Base-by-base conservation (phyloP, 1,140 invertebrate genomes). In the Drosophila prosaltans region DNA sequence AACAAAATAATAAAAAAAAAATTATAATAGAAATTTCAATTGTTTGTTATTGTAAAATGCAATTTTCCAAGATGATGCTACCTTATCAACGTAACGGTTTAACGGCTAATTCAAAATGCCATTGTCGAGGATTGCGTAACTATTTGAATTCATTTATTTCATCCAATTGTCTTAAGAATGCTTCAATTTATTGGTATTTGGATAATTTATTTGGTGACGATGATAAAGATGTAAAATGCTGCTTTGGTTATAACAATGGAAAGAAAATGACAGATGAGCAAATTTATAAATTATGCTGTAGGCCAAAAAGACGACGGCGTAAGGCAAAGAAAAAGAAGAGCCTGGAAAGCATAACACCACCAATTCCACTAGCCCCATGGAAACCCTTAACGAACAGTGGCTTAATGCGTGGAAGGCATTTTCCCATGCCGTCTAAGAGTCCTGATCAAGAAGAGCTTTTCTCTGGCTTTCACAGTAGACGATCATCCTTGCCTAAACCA, bases 231-330 rank as follows among this genome's bases (percentile, higher is more conserved):
- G 9, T 62, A 11, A 9, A 28, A n/a, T 28, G 26, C 5, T 62
- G 60, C n/a, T 45, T 30, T 26, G 60, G 32, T 41, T 21, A 10
- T n/a, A 36, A 2, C 4, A 26, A 60, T 0, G 30, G 8, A 8
- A 16, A 39, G 1, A 2, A 6, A 1, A 24, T 10, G 2, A 8
- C 16, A 9, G 72, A 74, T 24, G 45, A 41, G 21, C 6, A 24
- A 3, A 39, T 26, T 2, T 74, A 74, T 21, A 30, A 43, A n/a
- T 28, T 43, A 9, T 70, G 69, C 7, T 70, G 69, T 28, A 28
- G 10, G 3, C 24, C 3, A 5, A 67, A 21, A 26, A 51, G 41
- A 21, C 30, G 2, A 28, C 30, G 32, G 9, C 28, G 28, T 30
- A 10, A 45, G 9, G 2, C 21, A 26, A 51, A 51, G 10, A 51